A percentile compares a stretch with the other conserved stretches of the same genome.
Evolutionary conservation across 1,140 invertebrate genomes (phyloP).

Genomic region (Pseudomyrmex gracilis): DNA sequence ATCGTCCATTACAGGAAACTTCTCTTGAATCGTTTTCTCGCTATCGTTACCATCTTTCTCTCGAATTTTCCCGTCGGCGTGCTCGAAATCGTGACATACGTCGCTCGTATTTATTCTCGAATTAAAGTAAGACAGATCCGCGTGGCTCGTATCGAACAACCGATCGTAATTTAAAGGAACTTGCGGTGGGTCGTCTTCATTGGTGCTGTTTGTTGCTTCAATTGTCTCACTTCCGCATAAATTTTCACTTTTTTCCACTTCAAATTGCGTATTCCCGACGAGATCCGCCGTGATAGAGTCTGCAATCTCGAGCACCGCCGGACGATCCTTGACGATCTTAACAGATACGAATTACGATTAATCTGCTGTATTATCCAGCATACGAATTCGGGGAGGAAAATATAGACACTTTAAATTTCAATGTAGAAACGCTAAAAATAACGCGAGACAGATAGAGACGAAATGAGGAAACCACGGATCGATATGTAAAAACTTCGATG

Average conservation of each 20-base stretch:
- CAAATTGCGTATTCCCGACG: neutral
- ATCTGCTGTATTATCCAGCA: slow-evolving; percentile 4
- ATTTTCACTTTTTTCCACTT: slow-evolving; percentile 11
- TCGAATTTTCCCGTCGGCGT: neutral
- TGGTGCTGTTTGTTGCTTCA: neutral
- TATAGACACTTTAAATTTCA: neutral
- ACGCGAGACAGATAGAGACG: too few species aligned
- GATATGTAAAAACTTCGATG: too few species aligned
- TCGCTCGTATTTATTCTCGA: slow-evolving; percentile 48
- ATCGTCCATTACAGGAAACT: neutral
- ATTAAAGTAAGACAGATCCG: slow-evolving; percentile 56
- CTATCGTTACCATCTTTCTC: slow-evolving; percentile 4
- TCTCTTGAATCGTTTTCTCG: slow-evolving; percentile 1
- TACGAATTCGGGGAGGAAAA: neutral
- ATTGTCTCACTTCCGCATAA: slow-evolving; percentile 2
- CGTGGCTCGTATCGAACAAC: slow-evolving; percentile 29
- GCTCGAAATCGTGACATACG: slow-evolving; percentile 36
- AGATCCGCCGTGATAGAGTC: neutral
- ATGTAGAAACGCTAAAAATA: neutral
- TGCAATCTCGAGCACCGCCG: neutral
- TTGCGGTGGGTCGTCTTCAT: neutral
- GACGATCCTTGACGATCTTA: slow-evolving; percentile 26
- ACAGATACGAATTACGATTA: slow-evolving; percentile 13
- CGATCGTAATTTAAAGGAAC: slow-evolving; percentile 38
- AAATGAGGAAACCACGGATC: too few species aligned